phyloP scores from a whole-genome alignment of 1,140 invertebrate genomes.

The Ylistrum balloti region DNA sequence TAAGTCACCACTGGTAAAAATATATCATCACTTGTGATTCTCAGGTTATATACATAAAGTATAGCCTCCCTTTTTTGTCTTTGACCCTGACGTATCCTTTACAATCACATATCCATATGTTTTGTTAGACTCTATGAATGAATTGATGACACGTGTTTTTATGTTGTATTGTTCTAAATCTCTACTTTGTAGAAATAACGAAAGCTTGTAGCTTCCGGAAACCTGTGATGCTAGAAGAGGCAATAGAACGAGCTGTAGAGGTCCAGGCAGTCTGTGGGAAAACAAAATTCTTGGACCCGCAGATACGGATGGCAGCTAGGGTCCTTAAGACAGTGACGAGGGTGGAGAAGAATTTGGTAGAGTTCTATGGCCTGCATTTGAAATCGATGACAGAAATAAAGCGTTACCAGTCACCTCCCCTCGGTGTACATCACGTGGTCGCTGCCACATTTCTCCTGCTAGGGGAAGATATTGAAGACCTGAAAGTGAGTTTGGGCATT shows the following conservation, averaged over 20 bases:
- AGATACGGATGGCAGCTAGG: slow-evolving; percentile 46
- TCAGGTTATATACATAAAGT: too few species aligned
- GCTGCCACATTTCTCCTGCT: slow-evolving; percentile 55
- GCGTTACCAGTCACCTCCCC: slow-evolving; percentile 53
- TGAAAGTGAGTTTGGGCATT: slow-evolving; percentile 53
- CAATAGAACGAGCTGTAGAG: neutral
- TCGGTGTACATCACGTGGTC: slow-evolving; percentile 56
- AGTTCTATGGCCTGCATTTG: slow-evolving; percentile 49
- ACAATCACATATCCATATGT: too few species aligned
- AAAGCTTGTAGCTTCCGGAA: slow-evolving; percentile 47
- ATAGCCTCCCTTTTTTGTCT: too few species aligned
- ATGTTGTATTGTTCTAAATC: too few species aligned
- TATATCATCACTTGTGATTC: too few species aligned
- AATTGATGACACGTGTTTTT: too few species aligned
- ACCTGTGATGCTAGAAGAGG: slow-evolving; percentile 50
- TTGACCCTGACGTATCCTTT: too few species aligned
- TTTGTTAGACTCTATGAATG: too few species aligned
- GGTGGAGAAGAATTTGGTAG: slow-evolving; percentile 50
- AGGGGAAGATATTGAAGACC: slow-evolving; percentile 50
- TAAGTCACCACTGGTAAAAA: too few species aligned
- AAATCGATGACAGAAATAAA: slow-evolving; percentile 57
- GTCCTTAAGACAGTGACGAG: slow-evolving; percentile 51
- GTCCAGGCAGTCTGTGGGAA: neutral
- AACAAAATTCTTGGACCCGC: neutral
- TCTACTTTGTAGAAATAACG: slow-evolving; percentile 11